Conservation (phyloP, 1,140 invertebrate genomes). For the Hyles vespertilio region DNA sequence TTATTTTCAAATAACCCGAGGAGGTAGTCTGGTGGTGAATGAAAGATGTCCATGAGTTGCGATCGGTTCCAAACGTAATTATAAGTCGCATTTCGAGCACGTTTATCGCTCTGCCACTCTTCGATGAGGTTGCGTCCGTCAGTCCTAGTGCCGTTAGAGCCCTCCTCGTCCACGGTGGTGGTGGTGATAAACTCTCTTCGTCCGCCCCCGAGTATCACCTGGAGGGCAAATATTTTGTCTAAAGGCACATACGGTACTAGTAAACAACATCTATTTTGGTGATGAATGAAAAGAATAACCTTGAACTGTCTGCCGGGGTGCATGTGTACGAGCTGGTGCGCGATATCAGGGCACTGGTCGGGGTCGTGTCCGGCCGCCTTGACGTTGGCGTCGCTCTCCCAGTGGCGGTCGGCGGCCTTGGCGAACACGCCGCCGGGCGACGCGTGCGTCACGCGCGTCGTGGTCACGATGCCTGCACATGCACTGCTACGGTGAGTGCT, state of each 20-base stretch:
- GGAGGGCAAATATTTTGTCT: not conserved
- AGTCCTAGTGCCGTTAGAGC: slow-evolving; percentile 77
- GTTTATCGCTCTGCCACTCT: slow-evolving; percentile 56
- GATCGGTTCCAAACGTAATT: slow-evolving; percentile 80
- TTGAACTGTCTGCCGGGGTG: slow-evolving; percentile 77
- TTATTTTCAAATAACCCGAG: slow-evolving; percentile 78
- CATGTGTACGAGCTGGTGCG: slow-evolving; percentile 81
- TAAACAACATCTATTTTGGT: not conserved
- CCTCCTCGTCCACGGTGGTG: slow-evolving; percentile 79
- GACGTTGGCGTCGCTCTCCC: slow-evolving; percentile 32
- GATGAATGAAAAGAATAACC: slow-evolving; percentile 76
- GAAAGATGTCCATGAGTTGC: slow-evolving; percentile 78
- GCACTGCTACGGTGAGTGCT: no score
- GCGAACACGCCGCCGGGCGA: slow-evolving; percentile 34
- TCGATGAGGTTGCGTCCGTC: slow-evolving; percentile 75
- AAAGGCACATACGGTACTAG: no score
- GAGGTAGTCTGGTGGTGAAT: slow-evolving; percentile 81
- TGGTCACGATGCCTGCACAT: slow-evolving; percentile 82
- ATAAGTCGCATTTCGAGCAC: slow-evolving; percentile 77
- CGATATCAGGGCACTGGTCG: slow-evolving; percentile 82
- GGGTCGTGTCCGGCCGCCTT: slow-evolving; percentile 18
- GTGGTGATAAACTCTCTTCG: slow-evolving; percentile 81
- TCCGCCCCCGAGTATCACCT: slow-evolving; percentile 84
- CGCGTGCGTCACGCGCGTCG: slow-evolving; percentile 82
- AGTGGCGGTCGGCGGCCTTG: slow-evolving; percentile 26